Conservation (phyloP, 2,797 vertebrate genomes). For the Rhabdophis nuchalis region DNA sequence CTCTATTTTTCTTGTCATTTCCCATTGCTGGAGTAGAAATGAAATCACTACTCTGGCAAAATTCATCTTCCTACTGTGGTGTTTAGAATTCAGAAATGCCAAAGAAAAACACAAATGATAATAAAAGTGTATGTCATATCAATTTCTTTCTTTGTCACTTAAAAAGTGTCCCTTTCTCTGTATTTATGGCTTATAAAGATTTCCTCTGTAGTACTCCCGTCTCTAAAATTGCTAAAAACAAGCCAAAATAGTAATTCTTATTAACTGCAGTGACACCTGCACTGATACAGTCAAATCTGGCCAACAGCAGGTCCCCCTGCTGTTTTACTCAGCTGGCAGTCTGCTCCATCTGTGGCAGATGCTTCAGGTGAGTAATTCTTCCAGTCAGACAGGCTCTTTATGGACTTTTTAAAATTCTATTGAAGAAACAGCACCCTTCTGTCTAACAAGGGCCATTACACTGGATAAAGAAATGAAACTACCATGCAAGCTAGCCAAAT, state of each 20-base stretch:
- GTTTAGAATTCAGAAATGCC: slow-evolving; percentile 50
- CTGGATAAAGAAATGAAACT: slow-evolving; percentile 61
- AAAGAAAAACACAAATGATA: slow-evolving; percentile 59
- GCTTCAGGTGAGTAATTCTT: slow-evolving; percentile 60
- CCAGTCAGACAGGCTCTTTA: slow-evolving; percentile 63
- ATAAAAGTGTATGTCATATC: slow-evolving; percentile 48
- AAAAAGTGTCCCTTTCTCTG: slow-evolving; percentile 1
- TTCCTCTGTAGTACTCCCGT: slow-evolving; percentile 54
- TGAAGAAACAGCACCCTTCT: slow-evolving; percentile 65
- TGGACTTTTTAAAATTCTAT: slow-evolving; percentile 65
- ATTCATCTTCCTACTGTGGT: slow-evolving; percentile 17
- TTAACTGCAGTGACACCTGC: slow-evolving; percentile 68
- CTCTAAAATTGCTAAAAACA: slow-evolving; percentile 62
- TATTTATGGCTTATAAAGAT: slow-evolving; percentile 59
- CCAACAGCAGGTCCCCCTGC: slow-evolving; percentile 72
- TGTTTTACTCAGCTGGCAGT: slow-evolving; percentile 69
- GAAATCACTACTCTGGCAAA: background rate
- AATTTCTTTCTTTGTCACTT: slow-evolving; percentile 40
- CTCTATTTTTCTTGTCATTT: slow-evolving; percentile 33
- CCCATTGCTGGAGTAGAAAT: slow-evolving; percentile 25
- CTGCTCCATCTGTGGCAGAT: slow-evolving; percentile 67
- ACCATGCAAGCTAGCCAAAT: slow-evolving; percentile 55
- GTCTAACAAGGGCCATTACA: slow-evolving; percentile 58
- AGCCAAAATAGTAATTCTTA: slow-evolving; percentile 71
- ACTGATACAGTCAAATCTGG: slow-evolving; percentile 67